These are phyloP conservation scores for Eulimnadia texana DNA, from an alignment of 1,140 invertebrate genomes.

Conservation along the genomic window DNA sequence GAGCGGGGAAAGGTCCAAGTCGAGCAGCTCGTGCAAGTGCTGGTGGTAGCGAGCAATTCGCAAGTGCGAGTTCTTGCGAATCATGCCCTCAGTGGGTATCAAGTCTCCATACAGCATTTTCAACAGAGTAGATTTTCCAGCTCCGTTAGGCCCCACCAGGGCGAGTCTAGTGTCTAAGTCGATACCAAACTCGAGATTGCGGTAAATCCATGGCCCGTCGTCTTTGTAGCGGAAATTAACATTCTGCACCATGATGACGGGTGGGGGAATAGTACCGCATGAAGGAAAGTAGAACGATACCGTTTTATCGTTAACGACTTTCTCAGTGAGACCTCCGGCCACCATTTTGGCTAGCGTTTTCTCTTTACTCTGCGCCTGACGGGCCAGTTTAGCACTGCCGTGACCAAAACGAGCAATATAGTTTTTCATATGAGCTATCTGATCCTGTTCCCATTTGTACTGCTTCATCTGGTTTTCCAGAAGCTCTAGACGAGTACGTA, in stretches of 20 bases:
- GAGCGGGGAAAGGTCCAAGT: conserved; percentile 84
- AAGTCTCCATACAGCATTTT: conserved; percentile 91
- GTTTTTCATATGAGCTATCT: conserved; percentile 97
- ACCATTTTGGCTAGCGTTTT: conserved; percentile 99
- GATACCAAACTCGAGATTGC: conserved; percentile 95
- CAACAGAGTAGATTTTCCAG: conserved; percentile 92
- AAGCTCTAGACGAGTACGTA: conserved; percentile 79
- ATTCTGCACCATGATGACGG: conserved; percentile 97
- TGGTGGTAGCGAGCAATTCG: conserved; percentile 96
- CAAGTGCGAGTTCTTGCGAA: conserved; percentile 93
- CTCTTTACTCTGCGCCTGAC: conserved; percentile 98
- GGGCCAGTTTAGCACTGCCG: conserved; percentile 91
- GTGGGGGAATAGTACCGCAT: conserved; percentile 91
- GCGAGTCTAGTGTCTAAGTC: conserved; percentile 95
- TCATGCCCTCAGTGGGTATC: conserved; percentile 88
- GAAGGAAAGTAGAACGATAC: conserved; percentile 92
- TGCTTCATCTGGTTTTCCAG: conserved; percentile 98
- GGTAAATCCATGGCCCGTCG: conserved; percentile 79
- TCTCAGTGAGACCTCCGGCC: conserved; percentile 88
- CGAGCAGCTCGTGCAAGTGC: conserved; percentile 91
- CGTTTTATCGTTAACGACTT: conserved; percentile 75
- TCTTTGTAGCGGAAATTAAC: conserved; percentile 92
- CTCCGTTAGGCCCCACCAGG: conserved; percentile 87
- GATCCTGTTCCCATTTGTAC: conserved; percentile 99
- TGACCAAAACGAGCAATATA: conserved; percentile 99